These are phyloP conservation scores for Cirrhinus mrigala DNA, from an alignment of 2,797 vertebrate species.

Conservation along the genomic window DNA sequence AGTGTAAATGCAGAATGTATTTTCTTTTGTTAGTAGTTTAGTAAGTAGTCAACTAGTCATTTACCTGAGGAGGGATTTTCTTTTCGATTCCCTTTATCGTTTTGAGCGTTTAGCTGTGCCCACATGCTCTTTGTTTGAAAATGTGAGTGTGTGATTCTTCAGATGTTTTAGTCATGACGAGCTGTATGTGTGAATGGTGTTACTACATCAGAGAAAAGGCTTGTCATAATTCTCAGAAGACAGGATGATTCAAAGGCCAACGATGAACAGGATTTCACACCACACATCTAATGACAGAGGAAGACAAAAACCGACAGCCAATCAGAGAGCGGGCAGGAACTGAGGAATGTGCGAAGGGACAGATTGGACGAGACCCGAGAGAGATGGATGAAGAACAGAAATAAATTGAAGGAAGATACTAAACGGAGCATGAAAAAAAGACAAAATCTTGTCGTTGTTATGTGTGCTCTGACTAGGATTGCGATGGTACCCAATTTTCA, in stretches of 20 bases:
- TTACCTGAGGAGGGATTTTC: background rate
- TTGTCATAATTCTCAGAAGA: background rate
- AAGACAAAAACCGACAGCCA: background rate
- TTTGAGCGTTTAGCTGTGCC: background rate
- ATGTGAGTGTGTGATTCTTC: background rate
- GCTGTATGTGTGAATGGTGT: slow-evolving; percentile 1
- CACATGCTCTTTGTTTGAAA: background rate
- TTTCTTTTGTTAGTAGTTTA: background rate
- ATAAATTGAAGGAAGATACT: background rate
- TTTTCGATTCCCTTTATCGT: background rate
- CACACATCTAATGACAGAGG: slow-evolving; percentile 10
- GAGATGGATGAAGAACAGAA: background rate
- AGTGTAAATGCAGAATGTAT: too few species aligned
- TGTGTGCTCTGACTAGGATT: background rate
- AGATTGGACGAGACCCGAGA: background rate
- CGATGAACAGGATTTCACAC: slow-evolving; percentile 20
- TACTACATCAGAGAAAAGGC: slow-evolving; percentile 12
- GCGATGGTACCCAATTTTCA: background rate
- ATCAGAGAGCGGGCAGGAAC: background rate
- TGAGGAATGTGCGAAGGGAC: slow-evolving; percentile 4
- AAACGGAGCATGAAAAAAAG: background rate
- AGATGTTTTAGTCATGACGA: background rate
- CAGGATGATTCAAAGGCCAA: slow-evolving; percentile 26
- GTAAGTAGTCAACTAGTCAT: background rate
- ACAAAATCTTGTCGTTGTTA: background rate